phyloP scores from a whole-genome alignment of 1,140 invertebrate genomes.

The Cyclargus thomasi region DNA sequence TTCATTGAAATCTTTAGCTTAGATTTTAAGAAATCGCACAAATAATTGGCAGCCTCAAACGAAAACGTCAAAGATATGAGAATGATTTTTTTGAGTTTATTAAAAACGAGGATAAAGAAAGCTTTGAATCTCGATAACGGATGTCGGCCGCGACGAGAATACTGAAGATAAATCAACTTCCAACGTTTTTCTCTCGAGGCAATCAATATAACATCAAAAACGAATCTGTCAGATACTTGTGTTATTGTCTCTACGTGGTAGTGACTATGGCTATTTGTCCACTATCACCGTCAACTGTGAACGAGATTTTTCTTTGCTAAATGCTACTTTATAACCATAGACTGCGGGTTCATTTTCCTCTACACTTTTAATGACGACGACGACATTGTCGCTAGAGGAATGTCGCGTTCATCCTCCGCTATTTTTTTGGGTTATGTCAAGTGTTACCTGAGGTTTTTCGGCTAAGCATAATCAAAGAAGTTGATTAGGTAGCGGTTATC shows the following conservation, averaged over 20 bases:
- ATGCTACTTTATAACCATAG: too few species aligned
- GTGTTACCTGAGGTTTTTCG: too few species aligned
- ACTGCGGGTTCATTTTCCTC: too few species aligned
- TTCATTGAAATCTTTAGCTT: not conserved
- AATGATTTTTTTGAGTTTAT: constrained; percentile 1
- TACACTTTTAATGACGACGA: too few species aligned
- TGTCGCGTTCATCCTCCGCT: too few species aligned
- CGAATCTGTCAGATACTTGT: not conserved
- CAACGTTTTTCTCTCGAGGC: not conserved
- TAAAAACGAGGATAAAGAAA: constrained; percentile 3
- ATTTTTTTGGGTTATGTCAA: too few species aligned
- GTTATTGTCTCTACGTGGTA: not conserved
- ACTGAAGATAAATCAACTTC: not conserved
- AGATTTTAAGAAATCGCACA: not conserved
- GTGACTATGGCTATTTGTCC: too few species aligned
- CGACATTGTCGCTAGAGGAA: too few species aligned
- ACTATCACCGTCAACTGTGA: too few species aligned
- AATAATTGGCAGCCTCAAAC: not conserved
- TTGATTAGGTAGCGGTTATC: too few species aligned
- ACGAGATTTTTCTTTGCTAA: too few species aligned
- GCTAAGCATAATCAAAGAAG: too few species aligned
- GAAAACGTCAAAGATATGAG: not conserved
- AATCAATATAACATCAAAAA: not conserved
- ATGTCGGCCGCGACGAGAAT: not conserved
- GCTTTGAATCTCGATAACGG: not conserved